phyloP scores from a whole-genome alignment of 2,888 invertebrate species.

The Drosophila pseudotakahashii region DNA sequence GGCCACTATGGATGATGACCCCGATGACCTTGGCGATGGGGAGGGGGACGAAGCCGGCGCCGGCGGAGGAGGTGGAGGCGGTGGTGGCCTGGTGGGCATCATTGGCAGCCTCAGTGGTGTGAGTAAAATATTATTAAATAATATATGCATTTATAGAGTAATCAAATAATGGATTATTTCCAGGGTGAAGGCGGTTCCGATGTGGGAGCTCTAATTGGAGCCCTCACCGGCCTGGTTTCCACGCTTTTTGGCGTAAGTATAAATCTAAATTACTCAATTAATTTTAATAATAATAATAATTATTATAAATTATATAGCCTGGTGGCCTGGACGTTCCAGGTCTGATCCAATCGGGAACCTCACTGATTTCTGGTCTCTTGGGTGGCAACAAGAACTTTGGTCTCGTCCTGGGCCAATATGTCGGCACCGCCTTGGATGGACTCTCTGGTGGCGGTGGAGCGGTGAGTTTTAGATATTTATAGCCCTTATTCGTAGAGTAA shows the following conservation, averaged over 20 bases:
- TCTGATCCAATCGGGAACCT: constrained; percentile 80
- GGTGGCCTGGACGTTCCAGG: constrained; percentile 83
- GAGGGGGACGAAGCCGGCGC: constrained; percentile 32
- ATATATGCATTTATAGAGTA: no score
- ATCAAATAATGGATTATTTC: no score
- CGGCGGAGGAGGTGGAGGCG: constrained; percentile 57
- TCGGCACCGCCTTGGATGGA: constrained; percentile 83
- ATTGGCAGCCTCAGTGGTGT: constrained; percentile 84
- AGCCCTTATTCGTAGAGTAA: no score
- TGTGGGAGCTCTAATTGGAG: constrained; percentile 84
- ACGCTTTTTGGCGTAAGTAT: constrained; percentile 83
- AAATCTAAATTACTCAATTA: no score
- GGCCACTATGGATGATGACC: constrained; percentile 26
- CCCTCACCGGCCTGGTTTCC: constrained; percentile 82
- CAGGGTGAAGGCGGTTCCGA: constrained; percentile 84
- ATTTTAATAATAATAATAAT: no score
- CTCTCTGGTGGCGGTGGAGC: constrained; percentile 84
- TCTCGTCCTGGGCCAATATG: constrained; percentile 82
- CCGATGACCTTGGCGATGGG: constrained; percentile 32
- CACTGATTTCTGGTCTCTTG: constrained; percentile 82
- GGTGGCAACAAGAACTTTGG: constrained; percentile 84
- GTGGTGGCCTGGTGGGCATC: constrained; percentile 81
- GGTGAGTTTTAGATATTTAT: constrained; percentile 60
- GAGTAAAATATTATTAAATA: constrained; percentile 47
- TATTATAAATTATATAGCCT: constrained; percentile 58